Conservation (phyloP, 1,140 invertebrate genomes). For the Drosophila bipectinata region DNA sequence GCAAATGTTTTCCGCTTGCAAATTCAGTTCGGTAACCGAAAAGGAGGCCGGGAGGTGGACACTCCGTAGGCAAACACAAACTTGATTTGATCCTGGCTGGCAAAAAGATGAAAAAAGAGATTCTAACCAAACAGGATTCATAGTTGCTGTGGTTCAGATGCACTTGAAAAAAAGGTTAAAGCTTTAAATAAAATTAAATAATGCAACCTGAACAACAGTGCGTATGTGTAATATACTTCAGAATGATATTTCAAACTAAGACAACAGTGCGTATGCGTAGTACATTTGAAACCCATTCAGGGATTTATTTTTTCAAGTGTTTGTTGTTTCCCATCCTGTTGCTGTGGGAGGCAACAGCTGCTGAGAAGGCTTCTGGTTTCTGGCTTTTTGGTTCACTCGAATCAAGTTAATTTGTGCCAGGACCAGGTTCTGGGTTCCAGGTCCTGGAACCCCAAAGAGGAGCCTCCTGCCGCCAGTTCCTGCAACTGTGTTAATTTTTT, state of each 20-base stretch:
- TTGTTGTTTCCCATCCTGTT: conserved; percentile 16
- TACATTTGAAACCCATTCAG: too few relatives aligned
- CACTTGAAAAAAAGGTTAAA: conserved; percentile 16
- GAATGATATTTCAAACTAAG: too few relatives aligned
- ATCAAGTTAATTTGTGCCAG: conserved; percentile 57
- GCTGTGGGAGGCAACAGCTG: conserved; percentile 47
- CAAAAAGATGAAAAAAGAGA: conserved; percentile 28
- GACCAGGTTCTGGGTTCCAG: conserved; percentile 1
- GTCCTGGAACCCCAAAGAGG: conserved; percentile 15
- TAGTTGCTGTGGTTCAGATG: background rate
- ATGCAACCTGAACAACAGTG: background rate
- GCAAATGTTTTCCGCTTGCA: conserved; percentile 42
- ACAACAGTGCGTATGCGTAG: too few relatives aligned
- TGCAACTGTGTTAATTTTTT: conserved; percentile 47
- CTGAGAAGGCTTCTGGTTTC: conserved; percentile 16
- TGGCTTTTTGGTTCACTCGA: conserved; percentile 53
- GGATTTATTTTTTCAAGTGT: background rate
- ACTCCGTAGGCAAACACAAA: conserved; percentile 44
- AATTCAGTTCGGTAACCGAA: conserved; percentile 15
- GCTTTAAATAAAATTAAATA: too few relatives aligned
- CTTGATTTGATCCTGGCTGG: conserved; percentile 42
- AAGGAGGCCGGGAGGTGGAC: conserved; percentile 11
- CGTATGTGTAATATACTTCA: background rate
- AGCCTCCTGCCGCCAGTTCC: conserved; percentile 1
- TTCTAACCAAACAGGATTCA: conserved; percentile 1